Evolutionary conservation across 1,140 invertebrate genomes (phyloP).

Genomic region (Aphidius ervi): DNA sequence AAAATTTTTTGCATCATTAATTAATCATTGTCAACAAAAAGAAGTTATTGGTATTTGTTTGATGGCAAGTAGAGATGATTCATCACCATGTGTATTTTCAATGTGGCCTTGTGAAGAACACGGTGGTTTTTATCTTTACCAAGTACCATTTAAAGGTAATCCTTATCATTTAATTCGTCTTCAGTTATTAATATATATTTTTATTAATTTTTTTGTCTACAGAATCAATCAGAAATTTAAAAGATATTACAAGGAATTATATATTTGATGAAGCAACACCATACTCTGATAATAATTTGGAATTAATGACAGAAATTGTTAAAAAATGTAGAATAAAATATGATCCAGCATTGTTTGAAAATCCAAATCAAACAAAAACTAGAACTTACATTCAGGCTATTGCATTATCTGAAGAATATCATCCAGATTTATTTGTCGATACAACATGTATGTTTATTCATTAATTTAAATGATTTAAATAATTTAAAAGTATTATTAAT

Average conservation of each 20-base stretch:
- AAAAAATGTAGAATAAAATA: slow-evolving; percentile 24
- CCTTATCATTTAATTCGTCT: no score
- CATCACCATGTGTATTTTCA: slow-evolving; percentile 25
- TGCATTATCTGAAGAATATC: slow-evolving; percentile 24
- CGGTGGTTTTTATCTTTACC: slow-evolving; percentile 36
- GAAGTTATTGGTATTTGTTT: slow-evolving; percentile 32
- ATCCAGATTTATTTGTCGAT: no score
- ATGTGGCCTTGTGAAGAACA: slow-evolving; percentile 29
- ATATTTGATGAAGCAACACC: neutral
- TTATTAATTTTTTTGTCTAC: neutral
- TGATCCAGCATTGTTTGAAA: slow-evolving; percentile 18
- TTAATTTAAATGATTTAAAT: no score
- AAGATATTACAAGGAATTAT: neutral
- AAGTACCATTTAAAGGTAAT: slow-evolving; percentile 29
- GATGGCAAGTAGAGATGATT: slow-evolving; percentile 20
- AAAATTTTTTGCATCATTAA: slow-evolving; percentile 31
- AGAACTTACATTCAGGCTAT: slow-evolving; percentile 26
- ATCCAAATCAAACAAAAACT: slow-evolving; percentile 28
- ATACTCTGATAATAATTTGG: slow-evolving; percentile 7
- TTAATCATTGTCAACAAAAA: slow-evolving; percentile 26
- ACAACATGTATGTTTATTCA: no score
- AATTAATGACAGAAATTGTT: slow-evolving; percentile 22
- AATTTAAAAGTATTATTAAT: no score
- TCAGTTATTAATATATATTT: no score
- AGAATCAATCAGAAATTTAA: neutral